Conservation (phyloP, 2,113 vertebrate species). For the Rhineura floridana region DNA sequence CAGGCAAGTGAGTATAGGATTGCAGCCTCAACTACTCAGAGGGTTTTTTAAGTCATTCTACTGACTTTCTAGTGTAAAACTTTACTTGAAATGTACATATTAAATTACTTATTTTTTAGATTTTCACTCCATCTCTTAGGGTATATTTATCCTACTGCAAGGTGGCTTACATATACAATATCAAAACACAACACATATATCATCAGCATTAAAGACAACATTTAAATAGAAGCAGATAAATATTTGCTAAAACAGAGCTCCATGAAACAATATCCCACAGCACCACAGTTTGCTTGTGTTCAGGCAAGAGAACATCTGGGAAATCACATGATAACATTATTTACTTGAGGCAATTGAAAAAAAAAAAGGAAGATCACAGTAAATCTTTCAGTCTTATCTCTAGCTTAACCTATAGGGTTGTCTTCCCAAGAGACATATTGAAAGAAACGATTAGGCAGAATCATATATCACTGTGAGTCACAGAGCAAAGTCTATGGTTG, state of each 20-base stretch:
- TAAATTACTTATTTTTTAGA: too few relatives aligned
- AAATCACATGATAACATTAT: conserved; percentile 11
- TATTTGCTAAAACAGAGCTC: too few relatives aligned
- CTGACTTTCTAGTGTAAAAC: neutral
- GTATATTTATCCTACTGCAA: too few relatives aligned
- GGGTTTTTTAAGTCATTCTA: neutral
- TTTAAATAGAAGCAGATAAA: too few relatives aligned
- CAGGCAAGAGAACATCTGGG: neutral
- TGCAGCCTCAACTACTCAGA: neutral
- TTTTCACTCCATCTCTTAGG: too few relatives aligned
- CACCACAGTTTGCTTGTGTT: neutral
- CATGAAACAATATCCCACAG: rapidly evolving
- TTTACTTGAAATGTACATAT: too few relatives aligned
- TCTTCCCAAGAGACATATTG: conserved; percentile 34
- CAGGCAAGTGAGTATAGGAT: too few relatives aligned
- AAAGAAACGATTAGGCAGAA: conserved; percentile 4
- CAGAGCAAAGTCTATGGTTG: conserved; percentile 14
- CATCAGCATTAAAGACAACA: too few relatives aligned
- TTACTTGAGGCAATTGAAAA: neutral
- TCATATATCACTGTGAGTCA: neutral
- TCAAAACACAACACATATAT: too few relatives aligned
- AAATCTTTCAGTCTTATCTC: conserved; percentile 45
- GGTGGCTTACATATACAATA: too few relatives aligned
- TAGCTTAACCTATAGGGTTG: neutral
- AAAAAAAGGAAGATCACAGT: conserved; percentile 8